These are phyloP conservation scores for Drosophila mimetica DNA, from an alignment of 2,888 invertebrate species.

Conservation along the genomic window DNA sequence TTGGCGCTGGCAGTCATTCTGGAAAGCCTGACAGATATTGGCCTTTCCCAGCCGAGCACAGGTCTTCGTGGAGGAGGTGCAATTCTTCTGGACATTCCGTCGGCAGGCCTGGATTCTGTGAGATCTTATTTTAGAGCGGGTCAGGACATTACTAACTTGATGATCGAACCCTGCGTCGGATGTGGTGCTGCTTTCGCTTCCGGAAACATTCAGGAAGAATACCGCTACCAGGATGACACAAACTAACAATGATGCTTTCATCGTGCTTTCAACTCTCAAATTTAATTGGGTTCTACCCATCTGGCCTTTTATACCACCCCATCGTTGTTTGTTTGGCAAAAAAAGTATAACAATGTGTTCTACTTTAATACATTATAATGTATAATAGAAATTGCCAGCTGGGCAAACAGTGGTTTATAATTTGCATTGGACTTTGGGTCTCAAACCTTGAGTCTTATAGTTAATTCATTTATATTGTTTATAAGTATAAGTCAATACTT, in stretches of 20 bases:
- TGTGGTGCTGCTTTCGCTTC: background rate
- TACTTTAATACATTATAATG: constrained; percentile 13
- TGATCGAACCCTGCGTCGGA: constrained; percentile 9
- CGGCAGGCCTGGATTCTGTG: constrained; percentile 22
- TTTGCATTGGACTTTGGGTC: constrained; percentile 11
- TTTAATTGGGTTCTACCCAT: background rate
- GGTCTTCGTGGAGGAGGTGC: background rate
- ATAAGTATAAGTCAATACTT: background rate
- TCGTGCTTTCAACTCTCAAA: constrained; percentile 13
- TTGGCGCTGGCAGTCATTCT: constrained; percentile 32
- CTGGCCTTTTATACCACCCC: constrained; percentile 19
- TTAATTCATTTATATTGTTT: background rate
- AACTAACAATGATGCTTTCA: constrained; percentile 34
- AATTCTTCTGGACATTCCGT: constrained; percentile 7
- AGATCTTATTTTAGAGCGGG: constrained; percentile 7
- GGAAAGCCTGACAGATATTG: constrained; percentile 48
- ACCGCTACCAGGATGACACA: constrained; percentile 15
- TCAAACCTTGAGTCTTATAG: constrained; percentile 14
- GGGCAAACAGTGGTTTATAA: constrained; percentile 17
- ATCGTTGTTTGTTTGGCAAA: constrained; percentile 32
- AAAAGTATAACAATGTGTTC: constrained; percentile 17
- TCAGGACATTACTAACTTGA: background rate
- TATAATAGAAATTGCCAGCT: constrained; percentile 16
- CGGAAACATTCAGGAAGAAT: background rate
- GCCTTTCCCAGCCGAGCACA: constrained; percentile 37